Conservation (phyloP, 2,113 vertebrate genomes). For the Pseudolaguvia tuberculata region DNA sequence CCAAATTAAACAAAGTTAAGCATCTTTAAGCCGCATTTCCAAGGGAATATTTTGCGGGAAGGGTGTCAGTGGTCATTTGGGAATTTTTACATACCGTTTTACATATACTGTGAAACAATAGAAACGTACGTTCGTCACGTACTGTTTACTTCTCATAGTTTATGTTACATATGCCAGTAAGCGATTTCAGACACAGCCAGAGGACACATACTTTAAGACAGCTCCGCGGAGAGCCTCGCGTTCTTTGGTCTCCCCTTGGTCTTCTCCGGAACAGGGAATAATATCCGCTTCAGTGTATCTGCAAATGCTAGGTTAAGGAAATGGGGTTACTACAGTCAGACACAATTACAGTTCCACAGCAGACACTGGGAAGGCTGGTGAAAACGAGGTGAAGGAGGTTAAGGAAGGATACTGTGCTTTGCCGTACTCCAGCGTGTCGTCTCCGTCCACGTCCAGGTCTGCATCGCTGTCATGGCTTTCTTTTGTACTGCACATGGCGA, state of each 20-base stretch:
- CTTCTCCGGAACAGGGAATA: constrained; percentile 96
- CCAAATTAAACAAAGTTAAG: no score
- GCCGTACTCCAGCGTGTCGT: constrained; percentile 97
- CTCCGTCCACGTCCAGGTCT: constrained; percentile 95
- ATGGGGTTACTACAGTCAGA: not conserved
- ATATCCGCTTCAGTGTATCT: constrained; percentile 96
- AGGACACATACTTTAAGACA: constrained; percentile 85
- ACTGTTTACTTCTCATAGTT: no score
- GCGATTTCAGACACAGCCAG: not conserved
- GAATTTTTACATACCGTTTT: no score
- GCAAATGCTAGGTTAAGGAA: constrained; percentile 65
- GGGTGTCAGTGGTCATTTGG: no score
- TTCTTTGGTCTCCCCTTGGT: constrained; percentile 96
- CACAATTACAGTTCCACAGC: not conserved
- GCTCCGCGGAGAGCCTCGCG: constrained; percentile 93
- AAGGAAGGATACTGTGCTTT: constrained; percentile 90
- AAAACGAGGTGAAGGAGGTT: not conserved
- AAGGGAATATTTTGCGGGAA: no score
- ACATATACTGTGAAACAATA: no score
- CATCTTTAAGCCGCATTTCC: no score
- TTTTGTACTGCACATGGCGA: constrained; percentile 92
- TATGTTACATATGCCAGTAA: no score
- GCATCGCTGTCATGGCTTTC: constrained; percentile 95
- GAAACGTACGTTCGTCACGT: no score
- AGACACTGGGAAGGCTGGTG: not conserved